Evolutionary conservation across 2,797 vertebrate species (phyloP).

Genomic region (Rhodeus uyekii): DNA sequence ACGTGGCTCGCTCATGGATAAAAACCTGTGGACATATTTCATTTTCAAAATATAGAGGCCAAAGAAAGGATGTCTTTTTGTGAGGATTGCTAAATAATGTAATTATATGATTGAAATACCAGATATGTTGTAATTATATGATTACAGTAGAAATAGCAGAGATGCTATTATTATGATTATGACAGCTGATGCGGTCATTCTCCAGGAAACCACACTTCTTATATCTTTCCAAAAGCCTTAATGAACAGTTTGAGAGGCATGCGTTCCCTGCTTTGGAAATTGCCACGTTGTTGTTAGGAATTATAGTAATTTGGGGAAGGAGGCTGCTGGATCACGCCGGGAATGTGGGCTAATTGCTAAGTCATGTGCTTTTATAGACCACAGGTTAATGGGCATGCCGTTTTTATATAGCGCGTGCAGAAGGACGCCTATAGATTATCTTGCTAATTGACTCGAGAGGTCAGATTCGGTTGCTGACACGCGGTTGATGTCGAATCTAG

Average conservation of each 20-base stretch:
- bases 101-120: conserved; percentile 73
- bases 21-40: conserved; percentile 43
- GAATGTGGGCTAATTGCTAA: conserved; percentile 75
- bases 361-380: conserved; percentile 68
- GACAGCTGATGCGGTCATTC: conserved; percentile 78
- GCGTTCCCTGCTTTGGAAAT: conserved; percentile 74
- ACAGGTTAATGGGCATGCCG: conserved; percentile 70
- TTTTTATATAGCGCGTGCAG: conserved; percentile 63
- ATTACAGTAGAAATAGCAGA: conserved; percentile 75
- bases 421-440: conserved; percentile 57
- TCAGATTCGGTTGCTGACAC: conserved; percentile 44
- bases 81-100: conserved; percentile 64
- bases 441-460: conserved; percentile 64
- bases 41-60: conserved; percentile 8
- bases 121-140: conserved; percentile 74
- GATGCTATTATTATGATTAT: conserved; percentile 77
- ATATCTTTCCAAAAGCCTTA: conserved; percentile 73
- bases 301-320: conserved; percentile 78
- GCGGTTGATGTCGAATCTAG: neutral
- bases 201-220: conserved; percentile 75
- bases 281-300: conserved; percentile 76
- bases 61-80: conserved; percentile 18
- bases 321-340: conserved; percentile 69
- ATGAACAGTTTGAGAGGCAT: conserved; percentile 76
- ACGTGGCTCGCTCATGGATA: conserved; percentile 16